phyloP scores from a whole-genome alignment of 64 coral and sea anemone genomes.

The Cladopsammia gracilis region DNA sequence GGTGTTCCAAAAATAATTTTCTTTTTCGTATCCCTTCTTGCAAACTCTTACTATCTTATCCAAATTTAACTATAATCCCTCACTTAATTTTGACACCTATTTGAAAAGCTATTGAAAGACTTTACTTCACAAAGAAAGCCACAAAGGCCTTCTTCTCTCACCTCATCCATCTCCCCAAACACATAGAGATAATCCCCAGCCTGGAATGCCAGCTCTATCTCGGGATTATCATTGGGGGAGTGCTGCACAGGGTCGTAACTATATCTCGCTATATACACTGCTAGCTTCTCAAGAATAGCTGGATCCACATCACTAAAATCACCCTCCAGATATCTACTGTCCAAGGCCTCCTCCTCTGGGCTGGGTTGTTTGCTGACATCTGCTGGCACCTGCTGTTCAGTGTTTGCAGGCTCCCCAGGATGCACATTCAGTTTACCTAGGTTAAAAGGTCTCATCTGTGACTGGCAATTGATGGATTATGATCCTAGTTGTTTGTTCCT shows the following conservation, averaged over 20 bases:
- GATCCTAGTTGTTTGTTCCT: no score
- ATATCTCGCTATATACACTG: conserved; percentile 93
- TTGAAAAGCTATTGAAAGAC: no score
- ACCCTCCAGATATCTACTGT: background rate
- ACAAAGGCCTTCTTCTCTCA: conserved; percentile 24
- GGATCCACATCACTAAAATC: conserved; percentile 43
- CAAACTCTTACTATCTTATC: no score
- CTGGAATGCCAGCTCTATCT: conserved; percentile 96
- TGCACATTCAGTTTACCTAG: conserved; percentile 40
- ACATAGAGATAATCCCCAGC: conserved; percentile 98
- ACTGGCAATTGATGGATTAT: no score
- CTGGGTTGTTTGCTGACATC: background rate
- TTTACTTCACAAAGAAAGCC: no score
- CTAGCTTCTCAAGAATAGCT: conserved; percentile 71
- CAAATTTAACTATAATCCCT: no score
- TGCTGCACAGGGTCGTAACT: conserved; percentile 96
- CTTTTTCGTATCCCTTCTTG: no score
- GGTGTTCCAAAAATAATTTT: no score
- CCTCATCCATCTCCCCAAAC: conserved; percentile 97
- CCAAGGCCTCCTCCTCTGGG: background rate
- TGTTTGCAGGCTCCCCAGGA: background rate
- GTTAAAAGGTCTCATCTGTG: background rate
- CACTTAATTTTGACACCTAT: no score
- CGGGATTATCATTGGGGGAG: conserved; percentile 95
- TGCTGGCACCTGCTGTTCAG: background rate